phyloP scores from a whole-genome alignment of 2,888 invertebrate species.

The Nemotelus pantherinus region DNA sequence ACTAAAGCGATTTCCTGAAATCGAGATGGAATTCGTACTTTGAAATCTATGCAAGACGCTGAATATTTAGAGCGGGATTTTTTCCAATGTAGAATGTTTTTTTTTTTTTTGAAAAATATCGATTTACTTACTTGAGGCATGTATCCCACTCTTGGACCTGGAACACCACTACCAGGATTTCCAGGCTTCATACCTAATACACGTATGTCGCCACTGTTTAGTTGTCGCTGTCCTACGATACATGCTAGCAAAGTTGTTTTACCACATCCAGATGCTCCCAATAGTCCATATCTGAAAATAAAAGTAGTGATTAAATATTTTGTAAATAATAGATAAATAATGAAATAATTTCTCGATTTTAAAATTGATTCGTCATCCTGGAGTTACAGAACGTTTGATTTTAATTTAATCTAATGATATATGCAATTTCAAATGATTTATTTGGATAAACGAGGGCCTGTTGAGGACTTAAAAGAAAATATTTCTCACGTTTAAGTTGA shows the following conservation, averaged over 20 bases:
- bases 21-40: not conserved
- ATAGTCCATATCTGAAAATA: slow-evolving; percentile 77
- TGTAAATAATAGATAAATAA: not conserved
- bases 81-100: not conserved
- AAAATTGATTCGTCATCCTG: not conserved
- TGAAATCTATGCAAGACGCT: not conserved
- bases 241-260: slow-evolving; percentile 89
- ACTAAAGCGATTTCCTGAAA: slow-evolving; percentile 80
- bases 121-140: slow-evolving; percentile 77
- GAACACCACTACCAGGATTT: slow-evolving; percentile 72
- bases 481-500: too few relatives aligned
- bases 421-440: too few relatives aligned
- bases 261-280: slow-evolving; percentile 91
- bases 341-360: not conserved
- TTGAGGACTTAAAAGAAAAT: too few relatives aligned
- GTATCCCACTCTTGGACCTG: slow-evolving; percentile 80
- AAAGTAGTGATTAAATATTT: not conserved
- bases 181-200: slow-evolving; percentile 81
- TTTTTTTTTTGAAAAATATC: not conserved
- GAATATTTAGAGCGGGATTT: not conserved
- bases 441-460: too few relatives aligned
- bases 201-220: slow-evolving; percentile 78
- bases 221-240: slow-evolving; percentile 79
- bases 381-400: too few relatives aligned
- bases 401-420: too few relatives aligned